These are phyloP conservation scores for Lasioglossum villosulum DNA, from an alignment of 2,888 invertebrate genomes.

Conservation along the genomic window DNA sequence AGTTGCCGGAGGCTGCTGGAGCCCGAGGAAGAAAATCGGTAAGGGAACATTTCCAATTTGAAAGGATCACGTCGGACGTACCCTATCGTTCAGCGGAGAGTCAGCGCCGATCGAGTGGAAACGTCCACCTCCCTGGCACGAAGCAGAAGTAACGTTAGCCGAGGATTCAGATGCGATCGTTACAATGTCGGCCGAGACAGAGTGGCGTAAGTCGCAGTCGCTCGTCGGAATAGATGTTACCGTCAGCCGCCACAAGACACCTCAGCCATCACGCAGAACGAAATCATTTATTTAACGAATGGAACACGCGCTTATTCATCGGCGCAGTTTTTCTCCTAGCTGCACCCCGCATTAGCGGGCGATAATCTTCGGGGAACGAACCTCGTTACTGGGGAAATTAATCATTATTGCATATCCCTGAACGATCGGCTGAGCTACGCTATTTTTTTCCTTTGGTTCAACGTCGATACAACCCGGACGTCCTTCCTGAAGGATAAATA, in stretches of 20 bases:
- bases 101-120: conserved; percentile 42
- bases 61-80: conserved; percentile 13
- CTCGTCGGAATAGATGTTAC: conserved; percentile 76
- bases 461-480: background rate
- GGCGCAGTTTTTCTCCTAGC: conserved; percentile 49
- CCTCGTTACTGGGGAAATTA: background rate
- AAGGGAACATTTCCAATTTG: conserved; percentile 8
- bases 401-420: background rate
- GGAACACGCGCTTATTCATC: conserved; percentile 72
- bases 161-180: conserved; percentile 69
- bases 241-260: conserved; percentile 75
- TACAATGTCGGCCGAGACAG: conserved; percentile 59
- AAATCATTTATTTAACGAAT: conserved; percentile 79
- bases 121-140: conserved; percentile 54
- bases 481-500: no score
- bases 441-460: background rate
- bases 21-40: background rate
- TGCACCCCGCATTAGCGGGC: conserved; percentile 58
- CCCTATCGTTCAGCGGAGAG: conserved; percentile 30
- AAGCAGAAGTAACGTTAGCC: conserved; percentile 60
- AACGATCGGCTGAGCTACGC: background rate
- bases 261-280: conserved; percentile 78
- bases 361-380: conserved; percentile 51
- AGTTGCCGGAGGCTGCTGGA: background rate
- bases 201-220: conserved; percentile 72